Evolutionary conservation across 1,140 invertebrate species (phyloP).

Genomic region (Marisa cornuarietis): DNA sequence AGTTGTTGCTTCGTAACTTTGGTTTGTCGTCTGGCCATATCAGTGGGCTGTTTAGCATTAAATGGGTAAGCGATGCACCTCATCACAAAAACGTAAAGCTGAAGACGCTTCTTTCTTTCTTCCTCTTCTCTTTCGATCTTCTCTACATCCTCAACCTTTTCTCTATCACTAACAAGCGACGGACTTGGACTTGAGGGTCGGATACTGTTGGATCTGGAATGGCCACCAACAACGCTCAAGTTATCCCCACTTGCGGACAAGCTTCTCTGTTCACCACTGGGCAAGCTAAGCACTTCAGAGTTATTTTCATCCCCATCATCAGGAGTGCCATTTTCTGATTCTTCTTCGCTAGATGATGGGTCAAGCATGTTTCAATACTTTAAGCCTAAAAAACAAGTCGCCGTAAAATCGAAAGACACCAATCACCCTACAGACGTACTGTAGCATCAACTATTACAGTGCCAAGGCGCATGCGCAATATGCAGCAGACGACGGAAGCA

Average conservation of each 20-base stretch:
- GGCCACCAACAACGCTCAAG: slow-evolving; percentile 63
- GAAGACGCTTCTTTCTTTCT: slow-evolving; percentile 72
- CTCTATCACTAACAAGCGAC: slow-evolving; percentile 81
- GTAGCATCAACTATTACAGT: slow-evolving; percentile 24
- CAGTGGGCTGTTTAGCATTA: slow-evolving; percentile 98
- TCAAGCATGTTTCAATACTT: slow-evolving; percentile 65
- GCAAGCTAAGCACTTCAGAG: slow-evolving; percentile 64
- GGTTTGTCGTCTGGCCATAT: slow-evolving; percentile 79
- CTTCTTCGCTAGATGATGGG: slow-evolving; percentile 69
- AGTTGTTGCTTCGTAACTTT: slow-evolving; percentile 97
- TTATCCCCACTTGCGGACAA: slow-evolving; percentile 67
- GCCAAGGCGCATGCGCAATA: slow-evolving; percentile 38
- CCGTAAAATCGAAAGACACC: slow-evolving; percentile 13
- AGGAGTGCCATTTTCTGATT: slow-evolving; percentile 61
- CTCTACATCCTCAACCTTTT: slow-evolving; percentile 61
- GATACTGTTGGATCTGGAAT: slow-evolving; percentile 70
- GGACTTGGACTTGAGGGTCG: slow-evolving; percentile 85
- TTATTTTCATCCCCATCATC: slow-evolving; percentile 65
- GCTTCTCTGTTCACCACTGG: slow-evolving; percentile 63
- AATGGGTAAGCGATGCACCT: slow-evolving; percentile 98
- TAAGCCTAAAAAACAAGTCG: background rate
- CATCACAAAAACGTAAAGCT: slow-evolving; percentile 98
- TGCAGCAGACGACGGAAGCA: slow-evolving; percentile 37
- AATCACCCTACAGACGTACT: background rate
- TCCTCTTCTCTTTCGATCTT: slow-evolving; percentile 64